phyloP scores from a whole-genome alignment of 2,888 invertebrate species.

The Rambutsinella grinnellia region DNA sequence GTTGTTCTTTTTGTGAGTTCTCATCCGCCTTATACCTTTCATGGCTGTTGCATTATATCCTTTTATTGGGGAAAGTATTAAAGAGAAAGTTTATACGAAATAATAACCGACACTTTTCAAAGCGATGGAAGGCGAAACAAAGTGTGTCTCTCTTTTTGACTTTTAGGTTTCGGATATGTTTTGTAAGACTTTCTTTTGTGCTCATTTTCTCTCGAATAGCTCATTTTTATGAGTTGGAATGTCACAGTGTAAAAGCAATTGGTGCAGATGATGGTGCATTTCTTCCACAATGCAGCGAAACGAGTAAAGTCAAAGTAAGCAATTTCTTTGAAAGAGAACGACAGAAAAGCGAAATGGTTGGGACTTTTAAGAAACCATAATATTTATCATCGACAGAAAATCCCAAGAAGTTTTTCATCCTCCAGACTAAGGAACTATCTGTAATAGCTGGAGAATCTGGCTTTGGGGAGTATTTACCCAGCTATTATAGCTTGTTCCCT shows the following conservation, averaged over 20 bases:
- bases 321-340: no score
- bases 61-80: background rate
- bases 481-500: conserved; percentile 13
- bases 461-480: conserved; percentile 35
- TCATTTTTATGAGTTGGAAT: conserved; percentile 42
- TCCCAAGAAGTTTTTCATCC: background rate
- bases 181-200: conserved; percentile 5
- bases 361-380: background rate
- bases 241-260: conserved; percentile 33
- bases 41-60: conserved; percentile 13
- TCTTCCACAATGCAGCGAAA: no score
- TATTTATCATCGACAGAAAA: background rate
- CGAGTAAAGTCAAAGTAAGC: no score
- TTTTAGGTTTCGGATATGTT: conserved; percentile 20
- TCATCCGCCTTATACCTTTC: background rate
- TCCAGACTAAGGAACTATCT: background rate
- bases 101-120: background rate
- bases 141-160: conserved; percentile 23
- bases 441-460: conserved; percentile 11
- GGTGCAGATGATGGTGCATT: conserved; percentile 10
- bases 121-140: conserved; percentile 19
- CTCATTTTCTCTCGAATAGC: conserved; percentile 20
- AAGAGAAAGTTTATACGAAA: background rate
- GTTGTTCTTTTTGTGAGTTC: conserved; percentile 8
- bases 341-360: no score